phyloP scores from a whole-genome alignment of 2,797 vertebrate species.

The Acanthopagrus latus region DNA sequence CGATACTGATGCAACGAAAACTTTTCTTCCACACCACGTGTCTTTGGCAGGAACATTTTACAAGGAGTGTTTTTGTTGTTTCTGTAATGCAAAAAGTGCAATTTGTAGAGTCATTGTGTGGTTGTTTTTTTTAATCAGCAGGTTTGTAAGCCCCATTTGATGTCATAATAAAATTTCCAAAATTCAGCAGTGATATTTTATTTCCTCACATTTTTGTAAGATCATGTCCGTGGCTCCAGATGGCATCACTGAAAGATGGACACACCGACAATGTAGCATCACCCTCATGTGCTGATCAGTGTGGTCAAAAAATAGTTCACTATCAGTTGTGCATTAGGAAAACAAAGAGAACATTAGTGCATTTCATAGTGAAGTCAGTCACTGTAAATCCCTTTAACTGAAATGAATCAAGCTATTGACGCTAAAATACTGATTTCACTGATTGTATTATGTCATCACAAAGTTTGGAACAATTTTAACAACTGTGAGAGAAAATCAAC shows the following conservation, averaged over 20 bases:
- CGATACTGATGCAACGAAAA: background rate
- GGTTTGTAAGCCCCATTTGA: too few species aligned
- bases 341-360: background rate
- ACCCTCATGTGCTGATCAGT: background rate
- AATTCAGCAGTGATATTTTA: too few species aligned
- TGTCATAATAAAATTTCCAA: background rate
- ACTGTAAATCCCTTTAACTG: background rate
- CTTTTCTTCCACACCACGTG: background rate
- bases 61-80: background rate
- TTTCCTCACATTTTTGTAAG: conserved; percentile 3
- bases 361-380: background rate
- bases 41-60: background rate
- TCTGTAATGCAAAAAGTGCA: too few species aligned
- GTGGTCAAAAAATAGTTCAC: background rate
- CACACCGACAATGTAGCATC: background rate
- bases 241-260: background rate
- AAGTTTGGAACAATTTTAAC: background rate
- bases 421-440: background rate
- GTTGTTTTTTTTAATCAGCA: background rate
- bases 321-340: background rate
- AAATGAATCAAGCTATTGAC: background rate
- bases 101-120: background rate
- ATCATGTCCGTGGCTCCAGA: background rate
- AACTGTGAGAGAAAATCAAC: background rate
- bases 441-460: background rate